Conservation (phyloP, 2,113 vertebrate species). For the Athene cunicularia region DNA sequence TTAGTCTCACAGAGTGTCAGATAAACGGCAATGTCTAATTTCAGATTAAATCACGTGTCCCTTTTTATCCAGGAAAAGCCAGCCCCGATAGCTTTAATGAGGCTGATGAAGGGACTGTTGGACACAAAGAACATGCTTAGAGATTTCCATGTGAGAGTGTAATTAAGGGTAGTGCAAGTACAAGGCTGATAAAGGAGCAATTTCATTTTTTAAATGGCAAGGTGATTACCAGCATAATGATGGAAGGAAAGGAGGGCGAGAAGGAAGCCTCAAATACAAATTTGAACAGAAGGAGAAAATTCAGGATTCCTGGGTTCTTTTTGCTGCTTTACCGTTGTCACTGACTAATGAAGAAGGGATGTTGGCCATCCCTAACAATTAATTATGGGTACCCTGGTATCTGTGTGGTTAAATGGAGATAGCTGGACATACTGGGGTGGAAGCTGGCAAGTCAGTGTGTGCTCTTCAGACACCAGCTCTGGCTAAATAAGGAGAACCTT, state of each 20-base stretch:
- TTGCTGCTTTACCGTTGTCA: not conserved
- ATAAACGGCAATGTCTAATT: not conserved
- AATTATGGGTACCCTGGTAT: not conserved
- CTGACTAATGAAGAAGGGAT: too few relatives aligned
- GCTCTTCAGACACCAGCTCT: not conserved
- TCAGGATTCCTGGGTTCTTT: not conserved
- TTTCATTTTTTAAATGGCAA: not conserved
- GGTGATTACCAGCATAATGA: not conserved
- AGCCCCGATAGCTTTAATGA: not conserved
- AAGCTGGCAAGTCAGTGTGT: not conserved
- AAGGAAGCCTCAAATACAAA: not conserved
- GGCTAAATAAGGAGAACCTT: not conserved
- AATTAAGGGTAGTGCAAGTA: not conserved
- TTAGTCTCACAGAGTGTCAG: not conserved
- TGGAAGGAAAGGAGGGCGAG: not conserved
- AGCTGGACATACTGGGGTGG: not conserved
- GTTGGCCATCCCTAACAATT: not conserved
- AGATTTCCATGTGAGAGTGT: not conserved
- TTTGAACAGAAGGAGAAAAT: not conserved
- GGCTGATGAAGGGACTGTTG: not conserved
- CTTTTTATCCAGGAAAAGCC: not conserved
- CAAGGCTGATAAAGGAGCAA: not conserved
- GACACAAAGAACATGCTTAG: not conserved
- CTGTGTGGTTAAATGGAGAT: not conserved
- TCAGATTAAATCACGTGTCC: not conserved